Conservation (phyloP, 2,888 invertebrate species). For the Drosophila kambysellisi region DNA sequence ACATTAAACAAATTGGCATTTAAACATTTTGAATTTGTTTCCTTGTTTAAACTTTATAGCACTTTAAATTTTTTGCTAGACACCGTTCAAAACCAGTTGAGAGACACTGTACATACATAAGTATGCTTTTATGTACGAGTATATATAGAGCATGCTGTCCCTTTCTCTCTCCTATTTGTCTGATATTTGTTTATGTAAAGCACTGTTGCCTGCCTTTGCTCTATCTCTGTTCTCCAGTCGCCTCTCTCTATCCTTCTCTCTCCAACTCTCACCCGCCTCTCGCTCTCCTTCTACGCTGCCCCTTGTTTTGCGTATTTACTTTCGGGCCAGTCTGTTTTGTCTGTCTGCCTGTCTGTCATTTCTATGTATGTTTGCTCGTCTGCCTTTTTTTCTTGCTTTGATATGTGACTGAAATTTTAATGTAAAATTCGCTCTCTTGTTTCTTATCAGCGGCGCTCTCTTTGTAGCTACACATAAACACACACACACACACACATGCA, state of each 20-base stretch:
- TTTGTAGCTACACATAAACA: slow-evolving; percentile 24
- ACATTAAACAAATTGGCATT: too few species aligned
- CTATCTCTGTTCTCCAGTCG: slow-evolving; percentile 12
- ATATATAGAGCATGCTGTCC: slow-evolving; percentile 40
- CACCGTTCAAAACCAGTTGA: too few species aligned
- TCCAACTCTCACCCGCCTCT: not conserved
- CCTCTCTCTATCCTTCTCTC: not conserved
- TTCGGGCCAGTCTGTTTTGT: slow-evolving; percentile 48
- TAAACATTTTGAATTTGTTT: too few species aligned
- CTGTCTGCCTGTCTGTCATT: slow-evolving; percentile 28
- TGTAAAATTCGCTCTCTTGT: slow-evolving; percentile 49
- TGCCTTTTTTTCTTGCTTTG: slow-evolving; percentile 61
- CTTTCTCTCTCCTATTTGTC: slow-evolving; percentile 49
- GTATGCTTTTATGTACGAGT: not conserved
- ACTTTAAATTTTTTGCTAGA: too few species aligned
- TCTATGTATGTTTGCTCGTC: slow-evolving; percentile 49
- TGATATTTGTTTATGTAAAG: slow-evolving; percentile 76
- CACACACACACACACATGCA: not conserved
- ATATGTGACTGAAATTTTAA: slow-evolving; percentile 78
- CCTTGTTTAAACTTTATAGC: too few species aligned
- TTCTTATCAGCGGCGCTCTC: slow-evolving; percentile 47
- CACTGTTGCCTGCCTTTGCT: slow-evolving; percentile 30
- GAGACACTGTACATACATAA: slow-evolving; percentile 4
- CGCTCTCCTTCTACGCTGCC: slow-evolving; percentile 24
- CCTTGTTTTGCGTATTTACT: slow-evolving; percentile 74